phyloP scores from a whole-genome alignment of 2,888 invertebrate genomes.

The Plagodis pulveraria region DNA sequence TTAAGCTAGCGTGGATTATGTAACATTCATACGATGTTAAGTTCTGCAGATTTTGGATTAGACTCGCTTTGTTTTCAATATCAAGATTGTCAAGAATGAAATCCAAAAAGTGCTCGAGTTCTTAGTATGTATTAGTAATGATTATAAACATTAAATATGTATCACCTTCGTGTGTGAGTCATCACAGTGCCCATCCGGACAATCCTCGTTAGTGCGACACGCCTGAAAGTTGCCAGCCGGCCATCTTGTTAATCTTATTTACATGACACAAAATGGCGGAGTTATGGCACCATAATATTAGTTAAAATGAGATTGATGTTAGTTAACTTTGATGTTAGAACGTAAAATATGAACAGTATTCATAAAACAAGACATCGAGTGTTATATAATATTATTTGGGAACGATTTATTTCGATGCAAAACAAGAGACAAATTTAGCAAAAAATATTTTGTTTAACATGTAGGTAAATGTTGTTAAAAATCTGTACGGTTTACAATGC shows the following conservation, averaged over 20 bases:
- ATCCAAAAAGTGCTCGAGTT: background rate
- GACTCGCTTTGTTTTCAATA: background rate
- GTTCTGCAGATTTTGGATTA: constrained; percentile 13
- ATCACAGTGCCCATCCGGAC: constrained; percentile 76
- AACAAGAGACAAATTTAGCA: too few species aligned
- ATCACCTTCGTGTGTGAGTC: constrained; percentile 81
- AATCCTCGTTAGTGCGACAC: constrained; percentile 75
- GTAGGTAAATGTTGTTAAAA: too few species aligned
- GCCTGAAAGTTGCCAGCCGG: constrained; percentile 68
- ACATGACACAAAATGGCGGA: constrained; percentile 66
- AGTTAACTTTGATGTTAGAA: constrained; percentile 28
- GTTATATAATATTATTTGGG: too few species aligned
- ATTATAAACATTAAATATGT: constrained; percentile 41
- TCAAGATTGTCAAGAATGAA: background rate
- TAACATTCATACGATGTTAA: background rate
- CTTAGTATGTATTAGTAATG: constrained; percentile 14
- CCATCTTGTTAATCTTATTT: constrained; percentile 77
- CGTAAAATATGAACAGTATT: constrained; percentile 27
- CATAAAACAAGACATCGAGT: constrained; percentile 2
- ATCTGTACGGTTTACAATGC: too few species aligned
- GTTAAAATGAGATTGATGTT: constrained; percentile 13
- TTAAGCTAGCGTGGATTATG: constrained; percentile 9
- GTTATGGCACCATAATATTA: constrained; percentile 45
- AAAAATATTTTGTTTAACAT: too few species aligned
- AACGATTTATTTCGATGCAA: too few species aligned